Percentiles rank a stretch among this genome's conserved stretches.
These are phyloP conservation scores for Helarctos malayanus DNA, from an alignment of 2,797 vertebrate genomes.

Conservation along the genomic window DNA sequence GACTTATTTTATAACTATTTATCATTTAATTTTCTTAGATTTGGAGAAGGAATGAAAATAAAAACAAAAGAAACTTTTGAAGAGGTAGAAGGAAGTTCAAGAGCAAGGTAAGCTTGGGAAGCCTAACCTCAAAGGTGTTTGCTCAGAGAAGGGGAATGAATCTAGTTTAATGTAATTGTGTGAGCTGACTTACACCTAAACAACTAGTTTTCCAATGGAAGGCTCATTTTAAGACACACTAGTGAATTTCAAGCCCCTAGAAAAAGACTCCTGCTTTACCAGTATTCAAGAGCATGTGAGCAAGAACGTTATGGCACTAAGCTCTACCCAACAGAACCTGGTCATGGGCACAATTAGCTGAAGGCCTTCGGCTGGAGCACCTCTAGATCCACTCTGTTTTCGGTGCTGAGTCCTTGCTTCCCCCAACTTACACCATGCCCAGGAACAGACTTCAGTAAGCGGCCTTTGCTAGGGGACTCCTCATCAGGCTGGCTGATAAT, in stretches of 20 bases:
- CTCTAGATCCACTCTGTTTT: background rate
- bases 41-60: background rate
- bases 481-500: background rate
- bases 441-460: background rate
- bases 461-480: background rate
- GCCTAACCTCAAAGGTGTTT: background rate
- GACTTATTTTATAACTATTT: background rate
- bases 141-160: background rate
- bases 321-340: background rate
- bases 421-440: background rate
- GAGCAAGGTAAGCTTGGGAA: background rate
- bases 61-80: background rate
- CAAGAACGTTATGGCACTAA: background rate
- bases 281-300: background rate
- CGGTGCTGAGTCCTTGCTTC: background rate
- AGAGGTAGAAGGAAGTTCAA: slow-evolving; percentile 25
- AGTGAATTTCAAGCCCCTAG: background rate
- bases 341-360: background rate
- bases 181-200: background rate
- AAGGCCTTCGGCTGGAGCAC: background rate
- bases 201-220: background rate
- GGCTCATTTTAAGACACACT: background rate
- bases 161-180: background rate
- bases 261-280: background rate
- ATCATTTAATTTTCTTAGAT: slow-evolving; percentile 39